Evolutionary conservation across 2,113 vertebrate species (phyloP), one percentile per base, ranked within the genome.

Genomic region (Euleptes europaea): DNA sequence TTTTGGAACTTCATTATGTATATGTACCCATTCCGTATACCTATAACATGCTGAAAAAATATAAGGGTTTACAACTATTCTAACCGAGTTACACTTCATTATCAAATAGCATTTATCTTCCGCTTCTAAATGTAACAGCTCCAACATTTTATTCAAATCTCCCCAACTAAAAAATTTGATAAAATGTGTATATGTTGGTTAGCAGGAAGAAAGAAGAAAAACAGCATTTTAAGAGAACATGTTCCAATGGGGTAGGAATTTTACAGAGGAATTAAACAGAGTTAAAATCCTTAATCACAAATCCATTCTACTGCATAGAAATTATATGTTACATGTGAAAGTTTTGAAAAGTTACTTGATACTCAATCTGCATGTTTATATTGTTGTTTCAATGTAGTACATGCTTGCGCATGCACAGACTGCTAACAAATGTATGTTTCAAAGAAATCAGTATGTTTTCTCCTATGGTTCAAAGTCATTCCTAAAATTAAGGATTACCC

Each of bases 131-230:
- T n/a, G n/a, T 71, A 73, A 63, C 87, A 67, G 82, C 91, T 92
- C 88, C 57, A 91, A 82, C 69, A 90, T 90, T 87, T 87, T 89
- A 84, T 80, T 67, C 90, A 84, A 82, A 92, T 87, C 82, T 92
- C 86, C 93, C 88, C 92, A 92, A 89, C 81, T 93, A 95, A 93
- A 90, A 40, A 79, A 88, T 85, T 78, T 91, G 92, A 94, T 74
- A 84, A 92, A 94, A 57, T 23, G 54, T 57, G 54, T 31, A 1
- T 47, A 84, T 86, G 93, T 88, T 60, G 85, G 42, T 23, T 71
- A 83, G 79, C 72, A 78, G 40, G 78, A 73, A 90, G 74, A 57
- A 80, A 1, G 9, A 35, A 71, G 51, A 57, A 42, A 88, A 89
- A 74, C 8, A 67, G 81, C 84, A 40, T 17, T 35, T 28, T 35